These are phyloP conservation scores for Aegithalos caudatus DNA, from an alignment of 2,113 vertebrate species.

Conservation along the genomic window DNA sequence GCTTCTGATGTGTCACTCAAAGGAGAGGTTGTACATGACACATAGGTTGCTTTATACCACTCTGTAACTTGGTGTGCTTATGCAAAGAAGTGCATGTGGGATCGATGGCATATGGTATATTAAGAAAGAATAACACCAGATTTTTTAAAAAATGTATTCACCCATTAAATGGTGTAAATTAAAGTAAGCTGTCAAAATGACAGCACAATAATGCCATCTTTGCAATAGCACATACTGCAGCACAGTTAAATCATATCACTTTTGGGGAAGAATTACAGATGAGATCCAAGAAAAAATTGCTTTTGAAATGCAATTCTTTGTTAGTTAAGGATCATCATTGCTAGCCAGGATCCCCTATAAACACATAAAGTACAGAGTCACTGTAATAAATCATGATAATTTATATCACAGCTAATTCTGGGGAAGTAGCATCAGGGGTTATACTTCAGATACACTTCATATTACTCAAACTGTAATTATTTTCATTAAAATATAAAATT, in stretches of 20 bases:
- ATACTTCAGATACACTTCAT: slow-evolving; percentile 75
- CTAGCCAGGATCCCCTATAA: slow-evolving; percentile 68
- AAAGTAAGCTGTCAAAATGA: slow-evolving; percentile 74
- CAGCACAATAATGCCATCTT: slow-evolving; percentile 72
- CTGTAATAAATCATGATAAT: slow-evolving; percentile 76
- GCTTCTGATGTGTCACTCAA: slow-evolving; percentile 28
- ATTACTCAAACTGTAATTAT: slow-evolving; percentile 79
- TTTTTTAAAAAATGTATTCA: slow-evolving; percentile 59
- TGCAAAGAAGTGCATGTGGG: slow-evolving; percentile 55
- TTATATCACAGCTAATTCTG: slow-evolving; percentile 75
- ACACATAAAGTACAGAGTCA: slow-evolving; percentile 59
- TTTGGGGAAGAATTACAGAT: slow-evolving; percentile 68
- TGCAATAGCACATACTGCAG: slow-evolving; percentile 59
- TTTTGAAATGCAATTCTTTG: slow-evolving; percentile 57
- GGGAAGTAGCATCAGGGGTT: slow-evolving; percentile 67
- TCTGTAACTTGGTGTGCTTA: slow-evolving; percentile 23
- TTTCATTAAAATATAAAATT: slow-evolving; percentile 80
- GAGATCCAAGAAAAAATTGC: slow-evolving; percentile 64
- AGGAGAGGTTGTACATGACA: slow-evolving; percentile 32
- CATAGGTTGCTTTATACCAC: slow-evolving; percentile 43
- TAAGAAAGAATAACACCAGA: slow-evolving; percentile 68
- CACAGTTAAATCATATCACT: slow-evolving; percentile 59
- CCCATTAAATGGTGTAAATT: slow-evolving; percentile 74
- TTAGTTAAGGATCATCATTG: slow-evolving; percentile 67
- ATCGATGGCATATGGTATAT: slow-evolving; percentile 67